Conservation (phyloP, 2,888 invertebrate genomes). For the Noctua fimbriata region DNA sequence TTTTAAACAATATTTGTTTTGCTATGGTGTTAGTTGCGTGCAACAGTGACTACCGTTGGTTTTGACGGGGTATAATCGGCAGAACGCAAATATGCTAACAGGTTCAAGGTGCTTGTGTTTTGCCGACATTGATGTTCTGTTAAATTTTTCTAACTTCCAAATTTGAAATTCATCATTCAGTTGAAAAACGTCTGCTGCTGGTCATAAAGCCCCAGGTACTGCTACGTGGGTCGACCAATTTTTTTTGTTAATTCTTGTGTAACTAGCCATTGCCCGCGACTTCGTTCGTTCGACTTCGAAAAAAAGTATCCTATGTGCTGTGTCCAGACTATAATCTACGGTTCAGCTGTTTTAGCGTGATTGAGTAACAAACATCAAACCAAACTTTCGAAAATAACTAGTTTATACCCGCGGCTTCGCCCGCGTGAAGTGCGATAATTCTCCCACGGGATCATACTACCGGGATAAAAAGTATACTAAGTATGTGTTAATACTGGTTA, state of each 20-base stretch:
- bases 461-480: too few species aligned
- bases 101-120: conserved; percentile 6
- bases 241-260: neutral
- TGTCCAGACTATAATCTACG: too few species aligned
- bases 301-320: too few species aligned
- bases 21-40: conserved; percentile 53
- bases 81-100: conserved; percentile 25
- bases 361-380: neutral
- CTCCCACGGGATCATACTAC: too few species aligned
- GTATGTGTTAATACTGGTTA: too few species aligned
- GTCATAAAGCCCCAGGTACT: neutral
- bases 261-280: too few species aligned
- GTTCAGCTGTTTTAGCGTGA: neutral
- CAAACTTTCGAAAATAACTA: too few species aligned
- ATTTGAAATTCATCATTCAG: neutral
- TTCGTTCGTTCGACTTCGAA: too few species aligned
- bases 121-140: conserved; percentile 9
- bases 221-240: neutral
- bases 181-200: neutral
- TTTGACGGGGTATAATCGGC: conserved; percentile 29
- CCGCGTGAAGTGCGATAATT: too few species aligned
- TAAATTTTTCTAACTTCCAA: neutral
- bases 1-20: conserved; percentile 58
- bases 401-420: too few species aligned
- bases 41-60: conserved; percentile 56